Conservation (phyloP, 2,888 invertebrate genomes). For the Eristalis arbustorum region DNA sequence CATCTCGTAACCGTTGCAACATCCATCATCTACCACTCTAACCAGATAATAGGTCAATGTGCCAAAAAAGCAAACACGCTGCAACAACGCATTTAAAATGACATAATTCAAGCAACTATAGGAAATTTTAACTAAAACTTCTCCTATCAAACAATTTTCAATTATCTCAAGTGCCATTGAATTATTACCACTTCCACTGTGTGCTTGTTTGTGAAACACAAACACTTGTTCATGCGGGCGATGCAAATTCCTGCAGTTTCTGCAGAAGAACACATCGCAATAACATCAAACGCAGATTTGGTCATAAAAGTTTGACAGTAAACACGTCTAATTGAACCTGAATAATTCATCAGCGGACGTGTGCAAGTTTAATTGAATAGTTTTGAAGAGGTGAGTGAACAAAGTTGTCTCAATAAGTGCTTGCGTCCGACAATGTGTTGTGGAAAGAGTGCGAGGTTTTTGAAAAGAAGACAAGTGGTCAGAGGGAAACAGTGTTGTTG, state of each 20-base stretch:
- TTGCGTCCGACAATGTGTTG: background rate
- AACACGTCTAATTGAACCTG: background rate
- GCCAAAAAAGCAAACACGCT: too few species aligned
- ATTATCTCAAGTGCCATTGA: background rate
- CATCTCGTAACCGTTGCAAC: too few species aligned
- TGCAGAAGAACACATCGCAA: background rate
- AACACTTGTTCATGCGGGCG: background rate
- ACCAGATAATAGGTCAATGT: too few species aligned
- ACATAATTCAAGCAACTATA: too few species aligned
- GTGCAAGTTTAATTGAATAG: background rate
- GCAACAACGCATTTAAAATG: too few species aligned
- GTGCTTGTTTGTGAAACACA: background rate
- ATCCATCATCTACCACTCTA: too few species aligned
- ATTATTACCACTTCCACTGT: background rate
- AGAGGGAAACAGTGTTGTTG: too few species aligned
- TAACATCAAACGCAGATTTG: background rate
- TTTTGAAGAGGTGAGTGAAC: background rate
- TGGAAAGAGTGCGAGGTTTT: background rate
- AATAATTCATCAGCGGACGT: background rate
- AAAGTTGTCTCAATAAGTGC: background rate
- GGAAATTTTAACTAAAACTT: too few species aligned
- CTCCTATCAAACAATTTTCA: background rate
- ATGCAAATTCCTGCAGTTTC: background rate
- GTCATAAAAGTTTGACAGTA: background rate
- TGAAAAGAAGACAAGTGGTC: too few species aligned